These are phyloP conservation scores for Neogobius melanostomus DNA, from an alignment of 2,113 vertebrate genomes.

Conservation along the genomic window DNA sequence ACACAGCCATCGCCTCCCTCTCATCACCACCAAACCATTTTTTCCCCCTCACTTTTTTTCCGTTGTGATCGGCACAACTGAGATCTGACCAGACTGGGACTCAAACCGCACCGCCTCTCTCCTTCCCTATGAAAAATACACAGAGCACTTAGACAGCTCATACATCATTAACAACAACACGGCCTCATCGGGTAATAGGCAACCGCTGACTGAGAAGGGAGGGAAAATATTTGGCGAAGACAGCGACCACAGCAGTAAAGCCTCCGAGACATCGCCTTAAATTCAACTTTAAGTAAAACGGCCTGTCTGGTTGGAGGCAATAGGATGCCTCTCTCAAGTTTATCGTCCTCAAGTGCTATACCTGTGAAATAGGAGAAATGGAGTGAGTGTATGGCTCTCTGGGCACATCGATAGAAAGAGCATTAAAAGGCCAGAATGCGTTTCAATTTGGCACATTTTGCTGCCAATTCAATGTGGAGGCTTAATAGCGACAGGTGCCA, in stretches of 20 bases:
- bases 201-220: slow-evolving; percentile 15
- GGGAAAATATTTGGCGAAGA: slow-evolving; percentile 11
- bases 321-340: not conserved
- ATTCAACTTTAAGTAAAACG: slow-evolving; percentile 1
- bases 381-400: not conserved
- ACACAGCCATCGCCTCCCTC: slow-evolving; percentile 9
- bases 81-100: slow-evolving; percentile 17
- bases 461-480: not conserved
- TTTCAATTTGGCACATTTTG: not conserved
- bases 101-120: slow-evolving; percentile 7
- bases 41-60: not conserved
- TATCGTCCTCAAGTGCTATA: not conserved
- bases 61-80: not conserved
- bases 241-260: slow-evolving; percentile 1
- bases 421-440: not conserved
- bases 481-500: too few relatives aligned
- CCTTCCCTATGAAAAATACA: slow-evolving; percentile 6
- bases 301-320: not conserved
- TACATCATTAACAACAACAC: slow-evolving; percentile 39
- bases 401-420: not conserved
- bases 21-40: slow-evolving; percentile 8
- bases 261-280: slow-evolving; percentile 2
- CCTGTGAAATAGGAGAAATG: not conserved
- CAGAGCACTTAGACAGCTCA: slow-evolving; percentile 19
- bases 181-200: slow-evolving; percentile 14